Percentiles rank a stretch among this genome's conserved stretches.
Evolutionary conservation across 2,888 invertebrate genomes (phyloP).

Genomic region (Protodeltote pygarga): DNA sequence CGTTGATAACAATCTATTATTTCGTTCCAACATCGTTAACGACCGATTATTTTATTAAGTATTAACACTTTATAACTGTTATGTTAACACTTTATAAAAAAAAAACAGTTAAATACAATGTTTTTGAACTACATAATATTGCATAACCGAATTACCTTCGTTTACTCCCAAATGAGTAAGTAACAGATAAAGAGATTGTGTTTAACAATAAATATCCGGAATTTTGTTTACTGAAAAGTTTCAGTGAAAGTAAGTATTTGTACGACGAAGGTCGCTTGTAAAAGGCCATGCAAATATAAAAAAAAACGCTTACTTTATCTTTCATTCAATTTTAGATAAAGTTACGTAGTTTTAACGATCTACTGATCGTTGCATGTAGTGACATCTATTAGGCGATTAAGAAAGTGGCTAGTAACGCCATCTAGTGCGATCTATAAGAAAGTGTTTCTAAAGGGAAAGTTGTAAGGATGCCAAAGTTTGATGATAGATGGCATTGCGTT

Average conservation of each 20-base stretch:
- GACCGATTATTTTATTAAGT: conserved; percentile 2
- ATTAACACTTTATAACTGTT: conserved; percentile 12
- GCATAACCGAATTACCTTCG: conserved; percentile 70
- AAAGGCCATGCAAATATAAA: conserved; percentile 59
- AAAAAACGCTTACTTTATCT: conserved; percentile 46
- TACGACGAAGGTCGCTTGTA: conserved; percentile 65
- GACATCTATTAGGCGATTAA: conserved; percentile 60
- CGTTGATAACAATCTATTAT: conserved; percentile 24
- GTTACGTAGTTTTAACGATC: conserved; percentile 10
- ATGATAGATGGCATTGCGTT: conserved; percentile 50
- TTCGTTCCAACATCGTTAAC: conserved; percentile 22
- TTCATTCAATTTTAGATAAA: conserved; percentile 45
- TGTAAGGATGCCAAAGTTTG: conserved; percentile 7
- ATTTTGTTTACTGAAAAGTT: conserved; percentile 71
- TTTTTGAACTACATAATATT: conserved; percentile 46
- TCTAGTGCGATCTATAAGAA: conserved; percentile 26
- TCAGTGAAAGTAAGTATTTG: conserved; percentile 73
- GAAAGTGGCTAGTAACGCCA: conserved; percentile 19
- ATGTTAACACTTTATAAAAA: conserved; percentile 2
- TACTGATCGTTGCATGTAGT: conserved; percentile 32
- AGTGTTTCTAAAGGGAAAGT: conserved; percentile 21
- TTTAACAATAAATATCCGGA: conserved; percentile 68
- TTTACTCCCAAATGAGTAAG: conserved; percentile 62
- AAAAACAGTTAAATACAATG: conserved; percentile 12
- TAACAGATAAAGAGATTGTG: conserved; percentile 73